A percentile compares a stretch with the other conserved stretches of the same genome.
These are phyloP conservation scores for Ecliptopera silaceata DNA, from an alignment of 2,888 invertebrate genomes.

Conservation along the genomic window DNA sequence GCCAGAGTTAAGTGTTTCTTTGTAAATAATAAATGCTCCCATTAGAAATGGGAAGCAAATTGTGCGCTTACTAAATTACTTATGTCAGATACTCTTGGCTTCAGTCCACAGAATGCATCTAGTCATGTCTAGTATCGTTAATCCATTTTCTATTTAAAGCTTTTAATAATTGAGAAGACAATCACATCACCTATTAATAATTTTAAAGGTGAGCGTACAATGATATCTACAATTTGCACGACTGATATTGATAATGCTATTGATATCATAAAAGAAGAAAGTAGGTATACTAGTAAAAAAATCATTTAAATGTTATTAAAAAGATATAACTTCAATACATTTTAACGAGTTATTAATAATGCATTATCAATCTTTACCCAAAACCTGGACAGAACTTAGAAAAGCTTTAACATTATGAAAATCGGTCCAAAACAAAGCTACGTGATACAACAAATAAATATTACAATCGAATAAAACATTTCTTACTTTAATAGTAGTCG, in stretches of 20 bases:
- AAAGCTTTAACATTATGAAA: too few species aligned
- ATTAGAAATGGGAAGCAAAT: conserved; percentile 52
- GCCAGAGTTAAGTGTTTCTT: conserved; percentile 8
- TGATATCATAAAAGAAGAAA: neutral
- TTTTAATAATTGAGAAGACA: conserved; percentile 15
- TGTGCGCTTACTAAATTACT: conserved; percentile 61
- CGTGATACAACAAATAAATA: too few species aligned
- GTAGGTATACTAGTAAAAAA: too few species aligned
- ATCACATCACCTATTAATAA: neutral
- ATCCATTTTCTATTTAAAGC: conserved; percentile 67
- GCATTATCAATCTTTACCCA: too few species aligned
- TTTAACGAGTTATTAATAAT: too few species aligned
- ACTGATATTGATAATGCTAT: neutral
- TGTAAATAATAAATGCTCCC: conserved; percentile 25
- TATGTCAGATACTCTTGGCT: conserved; percentile 51
- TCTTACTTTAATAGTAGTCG: too few species aligned
- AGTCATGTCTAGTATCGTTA: conserved; percentile 60
- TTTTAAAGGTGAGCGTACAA: neutral
- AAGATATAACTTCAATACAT: too few species aligned
- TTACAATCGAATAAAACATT: too few species aligned
- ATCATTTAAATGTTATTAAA: too few species aligned
- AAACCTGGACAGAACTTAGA: too few species aligned
- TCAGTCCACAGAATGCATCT: conserved; percentile 62
- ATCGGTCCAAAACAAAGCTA: too few species aligned
- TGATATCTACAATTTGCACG: neutral